Evolutionary conservation across 1,140 invertebrate species (phyloP), one percentile per base, ranked within the genome.

Genomic region (Trachelipus rathkii): DNA sequence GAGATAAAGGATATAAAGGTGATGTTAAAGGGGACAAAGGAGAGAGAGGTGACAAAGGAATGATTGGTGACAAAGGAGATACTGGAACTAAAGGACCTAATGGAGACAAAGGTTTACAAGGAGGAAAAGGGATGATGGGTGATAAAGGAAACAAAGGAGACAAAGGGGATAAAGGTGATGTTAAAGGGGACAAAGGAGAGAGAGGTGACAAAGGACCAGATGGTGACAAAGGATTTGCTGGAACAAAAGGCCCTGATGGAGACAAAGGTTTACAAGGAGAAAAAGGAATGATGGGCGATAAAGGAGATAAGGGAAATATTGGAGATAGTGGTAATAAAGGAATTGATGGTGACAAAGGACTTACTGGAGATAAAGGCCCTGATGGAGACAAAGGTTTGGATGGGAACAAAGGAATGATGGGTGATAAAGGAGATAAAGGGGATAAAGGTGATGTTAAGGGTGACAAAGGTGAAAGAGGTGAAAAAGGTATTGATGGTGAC

Each of bases 221-320:
- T 10, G 71, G 71, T 10, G n/a, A 72, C 8, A 72, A 45, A 50
- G 71, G 71, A 44, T 23, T 33, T 33, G 6, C 33, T 3, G 33
- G 33, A 33, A 33, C 33, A 3, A 33, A 33, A 33, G 33, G 33
- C 33, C 33, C 53, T 21, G 53, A 72, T 46, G 71, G 71, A 13
- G 8, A 10, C 10, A 19, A n/a, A 69, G 74, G 74, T n/a, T 60
- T 75, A 24, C 71, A 75, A 44, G 74, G 74, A 19, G 21, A 0
- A 24, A 75, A 75, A 46, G 74, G 74, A 7, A 15, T n/a, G 44
- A 19, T 8, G 33, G 74, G 74, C 9, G 23, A 21, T 6, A 75
- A 75, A 74, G 74, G 74, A 44, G n/a, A 60, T 15, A 68, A 23
- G 23, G 74, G 74, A 8, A 19, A 68, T 23, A 74, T 0, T 19